phyloP scores from a whole-genome alignment of 92 coral and sea anemone species.

The Epizoanthus rinbou region DNA sequence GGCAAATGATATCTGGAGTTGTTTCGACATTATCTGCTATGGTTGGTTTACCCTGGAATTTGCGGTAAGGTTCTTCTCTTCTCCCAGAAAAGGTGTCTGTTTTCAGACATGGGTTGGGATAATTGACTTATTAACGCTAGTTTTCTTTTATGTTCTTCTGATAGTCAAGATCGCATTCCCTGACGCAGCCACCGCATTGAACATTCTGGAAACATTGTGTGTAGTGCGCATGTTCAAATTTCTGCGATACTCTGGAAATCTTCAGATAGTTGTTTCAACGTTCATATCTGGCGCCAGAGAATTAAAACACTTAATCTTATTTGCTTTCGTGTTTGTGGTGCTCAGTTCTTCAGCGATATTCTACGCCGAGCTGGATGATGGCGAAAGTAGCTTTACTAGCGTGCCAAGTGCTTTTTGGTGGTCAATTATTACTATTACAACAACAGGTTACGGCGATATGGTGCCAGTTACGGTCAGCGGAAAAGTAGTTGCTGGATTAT shows the following conservation, averaged over 20 bases:
- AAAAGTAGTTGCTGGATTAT: constrained; percentile 66
- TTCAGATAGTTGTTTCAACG: constrained; percentile 73
- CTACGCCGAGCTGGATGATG: constrained; percentile 58
- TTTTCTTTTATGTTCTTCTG: constrained; percentile 66
- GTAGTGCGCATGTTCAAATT: constrained; percentile 76
- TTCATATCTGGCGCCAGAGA: constrained; percentile 72
- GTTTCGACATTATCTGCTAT: constrained; percentile 73
- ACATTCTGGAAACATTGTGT: constrained; percentile 60
- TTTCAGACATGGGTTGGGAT: constrained; percentile 67
- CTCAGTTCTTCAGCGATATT: constrained; percentile 74
- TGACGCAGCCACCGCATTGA: constrained; percentile 43
- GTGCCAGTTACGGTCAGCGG: constrained; percentile 70
- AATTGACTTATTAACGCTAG: constrained; percentile 71
- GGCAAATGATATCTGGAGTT: constrained; percentile 63
- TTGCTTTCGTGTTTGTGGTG: constrained; percentile 62
- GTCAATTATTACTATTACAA: constrained; percentile 83
- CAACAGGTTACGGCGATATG: constrained; percentile 86
- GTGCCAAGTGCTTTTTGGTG: constrained; percentile 91
- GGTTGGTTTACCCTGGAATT: constrained; percentile 88
- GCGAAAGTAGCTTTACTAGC: constrained; percentile 59
- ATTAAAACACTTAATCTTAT: constrained; percentile 65
- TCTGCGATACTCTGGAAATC: constrained; percentile 69
- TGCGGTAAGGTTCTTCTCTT: constrained; percentile 65
- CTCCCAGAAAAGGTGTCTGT: constrained; percentile 79
- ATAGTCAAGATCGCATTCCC: constrained; percentile 66